A percentile compares a stretch with the other conserved stretches of the same genome.
These are phyloP conservation scores for Sebastes steindachneri DNA, from an alignment of 2,797 vertebrate genomes.

Conservation along the genomic window DNA sequence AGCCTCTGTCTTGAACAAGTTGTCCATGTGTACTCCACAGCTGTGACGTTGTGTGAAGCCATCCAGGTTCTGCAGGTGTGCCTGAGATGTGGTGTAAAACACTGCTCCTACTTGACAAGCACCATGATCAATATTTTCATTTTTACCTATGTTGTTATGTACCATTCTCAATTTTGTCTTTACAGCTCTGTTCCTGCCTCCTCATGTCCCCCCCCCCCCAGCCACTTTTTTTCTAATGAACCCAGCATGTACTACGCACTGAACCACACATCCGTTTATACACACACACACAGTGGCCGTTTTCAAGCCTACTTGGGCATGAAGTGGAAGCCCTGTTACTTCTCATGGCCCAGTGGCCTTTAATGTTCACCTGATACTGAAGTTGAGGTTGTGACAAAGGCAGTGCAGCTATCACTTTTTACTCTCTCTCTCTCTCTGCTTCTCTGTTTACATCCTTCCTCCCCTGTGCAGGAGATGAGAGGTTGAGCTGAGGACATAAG, in stretches of 20 bases:
- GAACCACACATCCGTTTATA: neutral
- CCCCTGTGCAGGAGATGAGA: neutral
- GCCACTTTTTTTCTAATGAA: neutral
- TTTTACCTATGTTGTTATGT: neutral
- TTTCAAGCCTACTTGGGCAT: conserved; percentile 25
- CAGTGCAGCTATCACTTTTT: neutral
- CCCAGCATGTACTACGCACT: neutral
- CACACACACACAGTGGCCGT: neutral
- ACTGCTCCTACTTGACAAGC: neutral
- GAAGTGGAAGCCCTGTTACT: conserved; percentile 37
- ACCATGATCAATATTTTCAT: neutral
- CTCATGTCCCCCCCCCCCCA: too few species aligned
- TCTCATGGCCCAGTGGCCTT: conserved; percentile 20
- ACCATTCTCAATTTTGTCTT: neutral
- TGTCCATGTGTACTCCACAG: neutral
- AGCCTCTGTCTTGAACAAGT: neutral
- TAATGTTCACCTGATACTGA: conserved; percentile 32
- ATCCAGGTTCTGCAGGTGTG: neutral
- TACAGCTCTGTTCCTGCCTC: neutral
- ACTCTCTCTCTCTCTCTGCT: neutral
- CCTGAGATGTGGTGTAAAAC: neutral
- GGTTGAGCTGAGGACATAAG: conserved; percentile 50
- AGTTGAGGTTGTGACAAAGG: conserved; percentile 31
- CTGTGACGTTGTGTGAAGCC: neutral
- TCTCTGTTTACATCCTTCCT: conserved; percentile 27